phyloP scores from a whole-genome alignment of 1,140 invertebrate genomes.

The Meloidogyne chitwoodi region DNA sequence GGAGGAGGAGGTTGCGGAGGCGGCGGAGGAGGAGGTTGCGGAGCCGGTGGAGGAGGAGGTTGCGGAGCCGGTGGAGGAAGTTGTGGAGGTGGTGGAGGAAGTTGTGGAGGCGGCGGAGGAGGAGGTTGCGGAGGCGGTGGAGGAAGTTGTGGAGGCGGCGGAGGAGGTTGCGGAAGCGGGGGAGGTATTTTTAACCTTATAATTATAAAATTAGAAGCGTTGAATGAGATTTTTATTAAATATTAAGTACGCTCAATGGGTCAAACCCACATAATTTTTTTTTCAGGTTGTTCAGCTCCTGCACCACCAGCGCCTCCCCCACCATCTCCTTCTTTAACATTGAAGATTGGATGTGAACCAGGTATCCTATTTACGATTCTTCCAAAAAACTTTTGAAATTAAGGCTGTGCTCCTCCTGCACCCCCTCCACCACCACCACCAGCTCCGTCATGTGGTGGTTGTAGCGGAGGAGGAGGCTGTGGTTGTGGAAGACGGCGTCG shows the following conservation, averaged over 20 bases:
- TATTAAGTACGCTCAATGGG: too few species aligned
- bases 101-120: not conserved
- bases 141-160: too few species aligned
- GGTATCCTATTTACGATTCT: not conserved
- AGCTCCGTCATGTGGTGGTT: not conserved
- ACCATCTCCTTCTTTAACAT: not conserved
- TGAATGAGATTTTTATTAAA: too few species aligned
- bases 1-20: not conserved
- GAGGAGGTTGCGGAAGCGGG: too few species aligned
- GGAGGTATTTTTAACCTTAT: too few species aligned
- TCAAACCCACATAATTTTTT: not conserved
- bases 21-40: not conserved
- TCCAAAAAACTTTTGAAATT: not conserved
- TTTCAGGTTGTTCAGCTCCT: not conserved
- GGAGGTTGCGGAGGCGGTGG: too few species aligned
- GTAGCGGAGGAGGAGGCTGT: not conserved
- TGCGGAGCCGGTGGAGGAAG: not conserved
- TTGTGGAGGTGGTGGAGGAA: not conserved
- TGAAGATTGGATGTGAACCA: not conserved
- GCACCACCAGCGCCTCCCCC: not conserved
- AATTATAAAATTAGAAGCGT: too few species aligned
- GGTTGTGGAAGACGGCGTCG: not conserved
- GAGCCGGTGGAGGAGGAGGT: not conserved
- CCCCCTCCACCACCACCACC: not conserved
- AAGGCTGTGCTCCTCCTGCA: not conserved